phyloP scores from a whole-genome alignment of 2,888 invertebrate species.

The Caenorhabditis afra region DNA sequence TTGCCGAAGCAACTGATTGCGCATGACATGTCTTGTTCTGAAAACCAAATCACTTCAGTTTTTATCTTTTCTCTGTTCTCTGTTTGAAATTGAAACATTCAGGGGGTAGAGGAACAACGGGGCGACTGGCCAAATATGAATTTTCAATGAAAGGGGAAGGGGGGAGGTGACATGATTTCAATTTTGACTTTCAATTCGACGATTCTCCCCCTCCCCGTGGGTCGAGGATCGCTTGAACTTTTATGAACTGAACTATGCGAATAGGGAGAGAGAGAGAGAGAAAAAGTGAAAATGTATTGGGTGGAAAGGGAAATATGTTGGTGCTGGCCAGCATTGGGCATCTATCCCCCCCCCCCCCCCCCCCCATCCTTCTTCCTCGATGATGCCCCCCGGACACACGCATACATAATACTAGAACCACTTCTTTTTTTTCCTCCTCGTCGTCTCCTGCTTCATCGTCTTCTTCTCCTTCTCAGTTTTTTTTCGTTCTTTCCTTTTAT shows the following conservation, averaged over 20 bases:
- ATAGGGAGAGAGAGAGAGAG: slow-evolving; percentile 1
- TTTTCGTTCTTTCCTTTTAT: slow-evolving; percentile 15
- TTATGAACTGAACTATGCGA: not conserved
- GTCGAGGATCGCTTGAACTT: slow-evolving; percentile 5
- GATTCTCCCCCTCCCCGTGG: too few relatives aligned
- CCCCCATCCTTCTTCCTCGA: slow-evolving; percentile 1
- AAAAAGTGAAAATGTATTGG: not conserved
- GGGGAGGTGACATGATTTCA: not conserved
- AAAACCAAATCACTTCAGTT: slow-evolving; percentile 3
- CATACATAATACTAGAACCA: slow-evolving; percentile 59
- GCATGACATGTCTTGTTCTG: slow-evolving; percentile 51
- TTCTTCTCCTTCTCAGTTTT: slow-evolving; percentile 16
- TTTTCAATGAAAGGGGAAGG: slow-evolving; percentile 8
- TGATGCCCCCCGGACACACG: slow-evolving; percentile 57
- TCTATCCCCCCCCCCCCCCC: not conserved
- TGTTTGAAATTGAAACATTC: too few relatives aligned
- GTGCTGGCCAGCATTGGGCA: slow-evolving; percentile 25
- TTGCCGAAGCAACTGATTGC: slow-evolving; percentile 48
- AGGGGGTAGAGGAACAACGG: slow-evolving; percentile 19
- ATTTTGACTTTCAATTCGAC: not conserved
- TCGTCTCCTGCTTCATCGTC: slow-evolving; percentile 9
- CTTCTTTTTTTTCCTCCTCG: slow-evolving; percentile 17
- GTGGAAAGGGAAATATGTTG: slow-evolving; percentile 19
- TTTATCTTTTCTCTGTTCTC: too few relatives aligned
- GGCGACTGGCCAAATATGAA: not conserved